Conservation (phyloP, 1,140 invertebrate species). For the Cryptotermes secundus region DNA sequence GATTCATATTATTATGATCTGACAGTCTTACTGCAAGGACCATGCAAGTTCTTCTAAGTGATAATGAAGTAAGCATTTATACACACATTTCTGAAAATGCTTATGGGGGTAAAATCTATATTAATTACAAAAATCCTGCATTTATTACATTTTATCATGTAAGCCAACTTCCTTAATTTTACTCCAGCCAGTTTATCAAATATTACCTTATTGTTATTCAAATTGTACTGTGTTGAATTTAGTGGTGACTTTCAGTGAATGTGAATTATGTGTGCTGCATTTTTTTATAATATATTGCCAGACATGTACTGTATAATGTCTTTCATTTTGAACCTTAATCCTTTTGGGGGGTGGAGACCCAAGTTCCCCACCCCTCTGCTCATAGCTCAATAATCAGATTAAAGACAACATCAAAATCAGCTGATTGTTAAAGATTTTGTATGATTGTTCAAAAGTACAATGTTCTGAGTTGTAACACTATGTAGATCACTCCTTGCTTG, state of each 20-base stretch:
- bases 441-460: too few relatives aligned
- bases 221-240: not conserved
- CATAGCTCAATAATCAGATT: not conserved
- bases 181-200: not conserved
- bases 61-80: not conserved
- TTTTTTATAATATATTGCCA: constrained; percentile 19
- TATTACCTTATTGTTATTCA: not conserved
- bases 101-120: not conserved
- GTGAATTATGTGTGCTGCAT: not conserved
- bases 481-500: too few relatives aligned
- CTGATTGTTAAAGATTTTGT: not conserved
- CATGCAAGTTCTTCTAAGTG: not conserved
- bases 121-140: not conserved
- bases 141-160: not conserved
- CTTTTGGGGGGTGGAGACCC: too few relatives aligned
- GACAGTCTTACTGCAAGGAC: not conserved
- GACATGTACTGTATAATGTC: not conserved
- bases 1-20: not conserved
- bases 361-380: not conserved
- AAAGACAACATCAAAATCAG: not conserved
- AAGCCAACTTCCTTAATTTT: not conserved
- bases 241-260: not conserved
- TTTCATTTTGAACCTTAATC: not conserved
- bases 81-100: not conserved
- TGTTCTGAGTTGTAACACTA: too few relatives aligned